These are phyloP conservation scores for Rhombomys opimus DNA, from an alignment of 2,113 vertebrate species.

Conservation along the genomic window DNA sequence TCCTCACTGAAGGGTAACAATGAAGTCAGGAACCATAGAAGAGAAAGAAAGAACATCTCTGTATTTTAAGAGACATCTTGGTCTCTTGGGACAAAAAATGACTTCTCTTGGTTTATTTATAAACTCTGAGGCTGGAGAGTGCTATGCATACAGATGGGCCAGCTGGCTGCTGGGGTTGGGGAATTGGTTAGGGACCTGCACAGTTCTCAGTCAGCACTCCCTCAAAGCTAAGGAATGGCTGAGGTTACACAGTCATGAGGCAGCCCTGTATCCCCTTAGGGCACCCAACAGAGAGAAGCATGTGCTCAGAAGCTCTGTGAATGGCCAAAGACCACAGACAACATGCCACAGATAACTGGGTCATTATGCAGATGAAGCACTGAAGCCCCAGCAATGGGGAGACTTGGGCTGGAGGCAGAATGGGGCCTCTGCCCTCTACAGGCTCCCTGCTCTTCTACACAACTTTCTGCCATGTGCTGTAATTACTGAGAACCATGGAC, in stretches of 20 bases:
- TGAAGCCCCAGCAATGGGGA: neutral
- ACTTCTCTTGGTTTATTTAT: constrained; percentile 87
- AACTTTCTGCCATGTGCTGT: neutral
- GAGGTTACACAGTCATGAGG: neutral
- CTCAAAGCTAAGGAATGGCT: neutral
- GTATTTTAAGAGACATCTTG: constrained; percentile 83
- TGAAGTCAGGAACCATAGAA: constrained; percentile 68
- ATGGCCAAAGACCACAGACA: neutral
- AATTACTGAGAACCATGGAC: neutral
- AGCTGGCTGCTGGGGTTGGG: constrained; percentile 75
- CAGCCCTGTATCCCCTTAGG: neutral
- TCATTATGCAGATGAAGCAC: neutral
- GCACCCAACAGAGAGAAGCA: neutral
- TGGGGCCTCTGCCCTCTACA: neutral
- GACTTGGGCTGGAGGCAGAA: neutral
- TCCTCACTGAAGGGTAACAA: constrained; percentile 78
- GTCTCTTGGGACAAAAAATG: constrained; percentile 83
- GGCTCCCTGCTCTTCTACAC: accelerated
- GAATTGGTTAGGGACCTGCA: neutral
- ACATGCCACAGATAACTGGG: neutral
- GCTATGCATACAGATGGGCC: constrained; percentile 82
- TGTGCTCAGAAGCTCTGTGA: neutral
- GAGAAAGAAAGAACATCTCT: constrained; percentile 83
- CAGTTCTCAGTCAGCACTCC: neutral
- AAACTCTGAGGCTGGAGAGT: constrained; percentile 61